These are phyloP conservation scores for Hemicentrotus pulcherrimus DNA, from an alignment of 35 echinoderm and acorn worm species.

Conservation along the genomic window DNA sequence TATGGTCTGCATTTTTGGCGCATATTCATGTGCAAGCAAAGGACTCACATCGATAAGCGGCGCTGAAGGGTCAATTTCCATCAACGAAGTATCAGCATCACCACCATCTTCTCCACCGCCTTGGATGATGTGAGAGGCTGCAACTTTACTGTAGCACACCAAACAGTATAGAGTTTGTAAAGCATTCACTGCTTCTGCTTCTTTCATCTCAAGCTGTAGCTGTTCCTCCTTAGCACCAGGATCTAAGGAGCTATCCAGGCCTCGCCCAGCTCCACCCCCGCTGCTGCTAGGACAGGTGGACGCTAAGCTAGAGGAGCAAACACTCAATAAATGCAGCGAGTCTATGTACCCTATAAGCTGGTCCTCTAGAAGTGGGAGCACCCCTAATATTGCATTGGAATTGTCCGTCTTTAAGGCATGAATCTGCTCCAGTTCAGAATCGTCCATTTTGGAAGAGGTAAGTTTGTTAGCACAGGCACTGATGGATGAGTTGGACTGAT, in stretches of 20 bases:
- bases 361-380: conserved; percentile 64
- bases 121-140: conserved; percentile 38
- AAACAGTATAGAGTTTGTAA: conserved; percentile 53
- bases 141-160: conserved; percentile 47
- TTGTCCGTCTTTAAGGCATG: conserved; percentile 5
- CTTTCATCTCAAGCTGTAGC: neutral
- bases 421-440: neutral
- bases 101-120: conserved; percentile 14
- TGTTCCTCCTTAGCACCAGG: neutral
- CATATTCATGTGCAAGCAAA: neutral
- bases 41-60: conserved; percentile 88
- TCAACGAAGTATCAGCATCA: conserved; percentile 53
- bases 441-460: conserved; percentile 32
- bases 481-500: neutral
- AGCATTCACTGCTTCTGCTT: conserved; percentile 40
- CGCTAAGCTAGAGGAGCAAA: neutral
- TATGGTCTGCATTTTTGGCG: too few relatives aligned
- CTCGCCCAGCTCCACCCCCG: neutral
- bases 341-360: conserved; percentile 59
- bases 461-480: neutral
- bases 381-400: conserved; percentile 28
- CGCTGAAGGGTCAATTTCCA: conserved; percentile 89
- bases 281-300: conserved; percentile 56
- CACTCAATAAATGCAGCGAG: conserved; percentile 17
- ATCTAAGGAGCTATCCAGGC: conserved; percentile 22